phyloP scores from a whole-genome alignment of 2,888 invertebrate genomes.

The Plebejus melissa region DNA sequence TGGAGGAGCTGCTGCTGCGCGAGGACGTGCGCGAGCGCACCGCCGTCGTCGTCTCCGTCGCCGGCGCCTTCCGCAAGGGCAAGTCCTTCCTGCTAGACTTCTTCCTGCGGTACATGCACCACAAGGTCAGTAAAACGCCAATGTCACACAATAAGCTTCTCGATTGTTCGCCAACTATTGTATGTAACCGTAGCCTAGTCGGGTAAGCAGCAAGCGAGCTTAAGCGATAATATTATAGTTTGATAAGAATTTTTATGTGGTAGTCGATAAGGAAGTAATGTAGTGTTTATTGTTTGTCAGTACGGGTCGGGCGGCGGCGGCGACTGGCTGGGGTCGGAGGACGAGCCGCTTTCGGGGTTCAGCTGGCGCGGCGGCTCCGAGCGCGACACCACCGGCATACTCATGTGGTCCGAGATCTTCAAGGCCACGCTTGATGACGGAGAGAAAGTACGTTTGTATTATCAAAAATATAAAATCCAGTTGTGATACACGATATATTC shows the following conservation, averaged over 20 bases:
- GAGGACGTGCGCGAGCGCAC: slow-evolving; percentile 90
- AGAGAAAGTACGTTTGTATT: slow-evolving; percentile 81
- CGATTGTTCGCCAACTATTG: background rate
- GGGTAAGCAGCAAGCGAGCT: background rate
- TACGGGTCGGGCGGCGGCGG: slow-evolving; percentile 75
- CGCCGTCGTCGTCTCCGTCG: slow-evolving; percentile 96
- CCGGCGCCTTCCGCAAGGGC: slow-evolving; percentile 98
- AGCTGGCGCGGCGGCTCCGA: slow-evolving; percentile 98
- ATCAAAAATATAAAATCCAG: too few relatives aligned
- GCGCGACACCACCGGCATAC: slow-evolving; percentile 96
- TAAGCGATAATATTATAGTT: background rate
- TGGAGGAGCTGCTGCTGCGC: slow-evolving; percentile 84
- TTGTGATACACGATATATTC: too few relatives aligned
- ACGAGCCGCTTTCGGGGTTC: slow-evolving; percentile 92
- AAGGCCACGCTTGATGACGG: slow-evolving; percentile 85
- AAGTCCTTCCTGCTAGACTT: slow-evolving; percentile 99
- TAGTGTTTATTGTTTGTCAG: slow-evolving; percentile 49
- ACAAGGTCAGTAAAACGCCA: slow-evolving; percentile 80
- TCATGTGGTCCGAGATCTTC: slow-evolving; percentile 98
- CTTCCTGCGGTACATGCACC: slow-evolving; percentile 95
- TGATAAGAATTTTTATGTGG: too few relatives aligned
- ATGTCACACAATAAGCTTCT: background rate
- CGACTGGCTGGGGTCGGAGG: slow-evolving; percentile 92
- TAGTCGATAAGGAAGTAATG: background rate
- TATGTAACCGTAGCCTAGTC: background rate